Conservation (phyloP, 2,797 vertebrate genomes). For the Gorsachius magnificus region DNA sequence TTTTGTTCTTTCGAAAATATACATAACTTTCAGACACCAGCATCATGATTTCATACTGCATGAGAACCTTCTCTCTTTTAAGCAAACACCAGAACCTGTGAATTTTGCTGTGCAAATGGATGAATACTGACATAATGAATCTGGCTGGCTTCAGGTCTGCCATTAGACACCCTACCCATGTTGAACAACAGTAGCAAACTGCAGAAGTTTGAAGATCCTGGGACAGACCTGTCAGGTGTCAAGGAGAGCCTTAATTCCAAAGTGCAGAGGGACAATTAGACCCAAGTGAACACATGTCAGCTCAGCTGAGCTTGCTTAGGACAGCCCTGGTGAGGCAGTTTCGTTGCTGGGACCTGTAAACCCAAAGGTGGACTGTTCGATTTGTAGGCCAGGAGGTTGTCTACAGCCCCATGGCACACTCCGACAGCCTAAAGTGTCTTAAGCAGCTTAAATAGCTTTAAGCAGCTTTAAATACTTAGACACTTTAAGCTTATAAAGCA, state of each 20-base stretch:
- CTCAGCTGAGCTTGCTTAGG: neutral
- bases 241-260: neutral
- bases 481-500: slow-evolving; percentile 54
- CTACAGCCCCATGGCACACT: neutral
- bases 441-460: slow-evolving; percentile 60
- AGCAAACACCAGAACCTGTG: neutral
- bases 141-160: neutral
- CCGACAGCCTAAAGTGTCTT: slow-evolving; percentile 24
- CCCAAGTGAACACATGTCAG: neutral
- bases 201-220: neutral
- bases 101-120: neutral
- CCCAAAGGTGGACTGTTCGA: neutral
- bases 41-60: neutral
- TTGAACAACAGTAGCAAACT: neutral
- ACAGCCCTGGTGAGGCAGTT: neutral
- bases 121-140: neutral
- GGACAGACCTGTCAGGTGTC: neutral
- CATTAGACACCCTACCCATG: neutral
- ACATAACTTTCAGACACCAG: neutral
- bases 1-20: neutral
- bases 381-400: neutral
- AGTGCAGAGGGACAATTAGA: neutral
- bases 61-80: neutral
- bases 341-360: neutral
- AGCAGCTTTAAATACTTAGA: slow-evolving; percentile 58